phyloP scores from a whole-genome alignment of 1,140 invertebrate species.

The Wiebesia pumilae region DNA sequence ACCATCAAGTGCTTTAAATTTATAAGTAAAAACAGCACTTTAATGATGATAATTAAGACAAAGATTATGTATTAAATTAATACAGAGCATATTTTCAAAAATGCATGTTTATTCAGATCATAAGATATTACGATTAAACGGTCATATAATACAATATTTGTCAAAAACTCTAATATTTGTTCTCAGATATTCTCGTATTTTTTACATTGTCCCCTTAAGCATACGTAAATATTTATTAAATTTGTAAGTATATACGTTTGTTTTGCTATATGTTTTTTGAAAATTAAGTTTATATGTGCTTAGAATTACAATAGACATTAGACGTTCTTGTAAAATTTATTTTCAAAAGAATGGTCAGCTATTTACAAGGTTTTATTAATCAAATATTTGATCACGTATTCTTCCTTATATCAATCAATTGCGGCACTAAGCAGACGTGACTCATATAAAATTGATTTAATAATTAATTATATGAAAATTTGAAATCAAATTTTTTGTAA shows the following conservation, averaged over 20 bases:
- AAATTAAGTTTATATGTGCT: conserved; percentile 44
- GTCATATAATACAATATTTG: neutral
- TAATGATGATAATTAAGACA: conserved; percentile 6
- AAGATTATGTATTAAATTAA: conserved; percentile 33
- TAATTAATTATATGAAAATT: neutral
- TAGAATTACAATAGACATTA: conserved; percentile 41
- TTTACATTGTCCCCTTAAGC: conserved; percentile 24
- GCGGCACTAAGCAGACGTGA: neutral
- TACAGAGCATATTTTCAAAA: neutral
- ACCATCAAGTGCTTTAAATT: neutral
- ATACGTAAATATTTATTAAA: conserved; percentile 41
- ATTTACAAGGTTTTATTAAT: conserved; percentile 46
- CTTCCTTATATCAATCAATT: conserved; percentile 6
- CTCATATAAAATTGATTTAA: neutral
- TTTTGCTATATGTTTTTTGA: conserved; percentile 35
- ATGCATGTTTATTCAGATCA: neutral
- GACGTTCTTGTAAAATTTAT: conserved; percentile 46
- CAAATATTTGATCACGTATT: conserved; percentile 19
- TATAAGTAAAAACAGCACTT: neutral
- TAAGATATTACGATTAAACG: neutral
- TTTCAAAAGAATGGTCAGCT: conserved; percentile 38
- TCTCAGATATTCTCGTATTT: conserved; percentile 38
- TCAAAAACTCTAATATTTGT: conserved; percentile 16
- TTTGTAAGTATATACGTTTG: conserved; percentile 37
- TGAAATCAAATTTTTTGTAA: neutral